These are phyloP conservation scores for Callyntrura sp. DNA, from an alignment of 2,888 invertebrate species.

Conservation along the genomic window DNA sequence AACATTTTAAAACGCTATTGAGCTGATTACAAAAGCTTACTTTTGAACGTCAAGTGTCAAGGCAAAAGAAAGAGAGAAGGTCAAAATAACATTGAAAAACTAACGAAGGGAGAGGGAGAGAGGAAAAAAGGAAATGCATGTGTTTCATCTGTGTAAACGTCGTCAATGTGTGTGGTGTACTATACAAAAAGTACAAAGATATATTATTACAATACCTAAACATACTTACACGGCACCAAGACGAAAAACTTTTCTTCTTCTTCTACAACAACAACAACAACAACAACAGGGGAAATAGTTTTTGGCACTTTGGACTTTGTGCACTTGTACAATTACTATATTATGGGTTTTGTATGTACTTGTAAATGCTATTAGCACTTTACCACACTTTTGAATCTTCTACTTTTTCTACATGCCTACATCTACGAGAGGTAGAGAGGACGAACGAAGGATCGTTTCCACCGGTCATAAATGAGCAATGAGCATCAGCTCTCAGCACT, in stretches of 20 bases:
- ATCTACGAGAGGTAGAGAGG: neutral
- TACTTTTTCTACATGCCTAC: neutral
- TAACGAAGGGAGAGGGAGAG: neutral
- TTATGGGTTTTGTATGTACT: constrained; percentile 16
- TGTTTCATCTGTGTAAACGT: neutral
- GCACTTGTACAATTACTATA: constrained; percentile 32
- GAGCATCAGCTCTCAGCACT: constrained; percentile 22
- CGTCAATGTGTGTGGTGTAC: neutral
- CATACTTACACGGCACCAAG: neutral
- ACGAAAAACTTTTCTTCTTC: neutral
- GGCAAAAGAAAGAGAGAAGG: constrained; percentile 7
- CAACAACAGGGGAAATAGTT: neutral
- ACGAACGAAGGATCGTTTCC: constrained; percentile 24
- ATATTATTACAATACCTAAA: constrained; percentile 14
- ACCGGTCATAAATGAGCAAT: constrained; percentile 34
- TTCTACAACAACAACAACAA: no score
- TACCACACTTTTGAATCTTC: constrained; percentile 13
- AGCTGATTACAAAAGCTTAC: constrained; percentile 43
- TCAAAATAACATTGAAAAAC: neutral
- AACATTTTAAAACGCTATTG: neutral
- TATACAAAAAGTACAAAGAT: neutral
- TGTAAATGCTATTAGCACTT: constrained; percentile 45
- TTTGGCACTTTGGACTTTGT: constrained; percentile 10
- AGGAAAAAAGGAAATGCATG: neutral
- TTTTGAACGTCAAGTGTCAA: constrained; percentile 29